Conservation (phyloP, 53 echinoderm and acorn worm genomes). For the Luidia sarsii region DNA sequence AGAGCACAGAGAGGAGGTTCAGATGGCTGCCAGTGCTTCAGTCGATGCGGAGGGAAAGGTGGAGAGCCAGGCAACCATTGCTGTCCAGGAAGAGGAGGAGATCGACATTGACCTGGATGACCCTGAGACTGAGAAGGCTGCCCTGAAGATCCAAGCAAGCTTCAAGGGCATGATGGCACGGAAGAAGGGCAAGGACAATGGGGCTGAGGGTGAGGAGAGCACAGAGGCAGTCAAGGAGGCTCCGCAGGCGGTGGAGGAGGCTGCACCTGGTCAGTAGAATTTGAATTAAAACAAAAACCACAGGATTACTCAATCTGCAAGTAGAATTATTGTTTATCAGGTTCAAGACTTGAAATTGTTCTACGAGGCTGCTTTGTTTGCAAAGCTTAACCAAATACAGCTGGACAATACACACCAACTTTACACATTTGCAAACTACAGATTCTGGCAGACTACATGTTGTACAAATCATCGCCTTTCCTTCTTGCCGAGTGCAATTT, state of each 20-base stretch:
- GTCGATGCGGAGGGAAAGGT: not conserved
- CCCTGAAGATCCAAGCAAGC: constrained; percentile 64
- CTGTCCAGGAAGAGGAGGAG: constrained; percentile 33
- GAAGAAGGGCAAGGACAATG: constrained; percentile 43
- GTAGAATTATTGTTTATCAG: too few species aligned
- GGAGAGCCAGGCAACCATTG: constrained; percentile 4
- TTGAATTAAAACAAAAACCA: too few species aligned
- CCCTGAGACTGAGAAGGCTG: constrained; percentile 62
- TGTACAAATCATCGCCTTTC: too few species aligned
- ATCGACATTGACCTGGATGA: constrained; percentile 78
- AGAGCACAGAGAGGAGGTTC: constrained; percentile 26
- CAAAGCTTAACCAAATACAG: too few species aligned
- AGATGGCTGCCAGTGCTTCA: not conserved
- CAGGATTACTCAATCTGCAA: too few species aligned
- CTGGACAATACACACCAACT: too few species aligned
- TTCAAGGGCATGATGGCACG: constrained; percentile 62
- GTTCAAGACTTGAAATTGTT: too few species aligned
- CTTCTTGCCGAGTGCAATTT: too few species aligned
- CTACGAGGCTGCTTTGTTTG: too few species aligned
- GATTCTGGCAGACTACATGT: too few species aligned
- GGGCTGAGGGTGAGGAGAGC: constrained; percentile 28
- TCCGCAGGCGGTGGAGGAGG: constrained; percentile 34
- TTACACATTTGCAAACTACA: too few species aligned
- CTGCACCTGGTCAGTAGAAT: too few species aligned
- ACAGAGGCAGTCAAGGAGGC: not conserved